These are phyloP conservation scores for Lerista edwardsae DNA, from an alignment of 2,797 vertebrate species.

Conservation along the genomic window DNA sequence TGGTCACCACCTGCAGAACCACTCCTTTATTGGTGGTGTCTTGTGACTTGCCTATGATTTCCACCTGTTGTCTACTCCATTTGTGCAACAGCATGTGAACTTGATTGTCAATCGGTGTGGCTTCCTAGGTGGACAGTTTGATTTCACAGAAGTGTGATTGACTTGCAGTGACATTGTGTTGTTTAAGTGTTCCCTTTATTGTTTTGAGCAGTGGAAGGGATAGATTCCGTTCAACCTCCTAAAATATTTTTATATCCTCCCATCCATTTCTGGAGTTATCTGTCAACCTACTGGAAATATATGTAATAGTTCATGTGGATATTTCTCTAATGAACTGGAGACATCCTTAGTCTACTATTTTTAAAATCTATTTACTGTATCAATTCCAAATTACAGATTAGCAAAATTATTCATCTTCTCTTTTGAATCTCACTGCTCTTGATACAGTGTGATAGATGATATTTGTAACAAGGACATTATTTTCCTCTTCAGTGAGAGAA, in stretches of 20 bases:
- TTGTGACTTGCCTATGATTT: too few relatives aligned
- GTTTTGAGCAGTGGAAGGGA: too few relatives aligned
- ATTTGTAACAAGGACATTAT: conserved; percentile 25
- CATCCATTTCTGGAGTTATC: background rate
- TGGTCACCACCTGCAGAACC: too few relatives aligned
- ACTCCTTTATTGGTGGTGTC: too few relatives aligned
- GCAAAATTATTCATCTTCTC: background rate
- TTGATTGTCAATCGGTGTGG: too few relatives aligned
- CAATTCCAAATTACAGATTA: background rate
- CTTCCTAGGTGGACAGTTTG: too few relatives aligned
- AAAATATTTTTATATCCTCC: background rate
- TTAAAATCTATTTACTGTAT: background rate
- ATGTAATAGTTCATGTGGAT: too few relatives aligned
- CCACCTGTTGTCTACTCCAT: too few relatives aligned
- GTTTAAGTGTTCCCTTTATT: too few relatives aligned
- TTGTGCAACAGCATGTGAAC: too few relatives aligned
- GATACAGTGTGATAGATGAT: conserved; percentile 3
- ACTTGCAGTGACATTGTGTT: too few relatives aligned
- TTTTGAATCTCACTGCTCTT: background rate
- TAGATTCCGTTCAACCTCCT: background rate
- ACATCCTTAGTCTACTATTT: background rate
- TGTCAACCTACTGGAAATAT: background rate
- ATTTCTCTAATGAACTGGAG: background rate
- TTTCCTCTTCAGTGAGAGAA: conserved; percentile 3
- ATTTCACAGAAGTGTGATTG: too few relatives aligned